Evolutionary conservation across 2,888 invertebrate species (phyloP).

Genomic region (Drosophila robusta): DNA sequence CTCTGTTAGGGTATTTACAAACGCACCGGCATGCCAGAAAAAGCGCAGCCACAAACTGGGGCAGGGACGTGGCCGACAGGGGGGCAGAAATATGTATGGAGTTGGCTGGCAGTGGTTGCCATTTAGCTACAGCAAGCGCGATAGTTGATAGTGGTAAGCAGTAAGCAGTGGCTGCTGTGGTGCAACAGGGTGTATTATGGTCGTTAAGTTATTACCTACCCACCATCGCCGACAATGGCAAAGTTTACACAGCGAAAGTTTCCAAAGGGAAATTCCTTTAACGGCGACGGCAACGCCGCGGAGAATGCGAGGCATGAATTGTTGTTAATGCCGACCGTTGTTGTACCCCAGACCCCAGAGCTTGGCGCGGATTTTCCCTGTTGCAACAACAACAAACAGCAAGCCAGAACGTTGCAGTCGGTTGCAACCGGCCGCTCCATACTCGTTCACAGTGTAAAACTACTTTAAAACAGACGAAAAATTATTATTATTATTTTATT

Average conservation of each 20-base stretch:
- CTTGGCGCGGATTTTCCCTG: conserved; percentile 63
- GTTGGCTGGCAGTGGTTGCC: conserved; percentile 39
- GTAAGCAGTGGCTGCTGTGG: conserved; percentile 48
- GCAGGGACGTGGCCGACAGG: neutral
- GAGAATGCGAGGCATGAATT: conserved; percentile 74
- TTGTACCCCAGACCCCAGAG: conserved; percentile 42
- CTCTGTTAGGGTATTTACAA: conserved; percentile 40
- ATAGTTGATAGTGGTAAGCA: conserved; percentile 49
- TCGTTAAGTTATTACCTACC: conserved; percentile 79
- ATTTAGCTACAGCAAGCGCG: conserved; percentile 39
- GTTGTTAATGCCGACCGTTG: conserved; percentile 66
- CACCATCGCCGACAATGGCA: conserved; percentile 62
- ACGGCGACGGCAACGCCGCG: conserved; percentile 38
- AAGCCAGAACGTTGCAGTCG: no score
- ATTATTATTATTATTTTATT: no score
- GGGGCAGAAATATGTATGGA: conserved; percentile 35
- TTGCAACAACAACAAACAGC: conserved; percentile 23
- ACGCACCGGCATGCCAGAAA: conserved; percentile 45
- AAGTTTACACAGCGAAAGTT: conserved; percentile 76
- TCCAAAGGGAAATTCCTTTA: conserved; percentile 73
- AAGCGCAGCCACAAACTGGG: conserved; percentile 50
- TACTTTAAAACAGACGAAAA: no score
- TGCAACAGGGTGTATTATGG: conserved; percentile 82
- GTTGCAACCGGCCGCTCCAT: no score
- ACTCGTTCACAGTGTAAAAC: no score